Conservation (phyloP, 2,113 vertebrate species). For the Actenoides lindsayi region DNA sequence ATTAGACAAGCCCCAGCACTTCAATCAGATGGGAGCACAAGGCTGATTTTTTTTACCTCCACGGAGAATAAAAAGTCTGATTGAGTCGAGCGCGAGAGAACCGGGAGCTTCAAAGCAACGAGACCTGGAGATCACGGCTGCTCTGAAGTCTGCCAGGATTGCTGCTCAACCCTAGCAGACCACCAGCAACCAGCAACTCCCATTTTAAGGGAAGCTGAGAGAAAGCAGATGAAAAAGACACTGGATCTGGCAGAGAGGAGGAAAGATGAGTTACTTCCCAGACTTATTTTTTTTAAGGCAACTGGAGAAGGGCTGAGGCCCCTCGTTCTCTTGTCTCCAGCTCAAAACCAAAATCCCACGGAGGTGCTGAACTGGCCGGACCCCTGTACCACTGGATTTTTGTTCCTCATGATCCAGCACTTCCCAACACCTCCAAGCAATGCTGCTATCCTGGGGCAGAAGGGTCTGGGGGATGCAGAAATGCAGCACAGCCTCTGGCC, state of each 20-base stretch:
- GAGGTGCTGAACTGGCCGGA: rapidly evolving
- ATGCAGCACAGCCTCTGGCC: too few relatives aligned
- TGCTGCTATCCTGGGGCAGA: too few relatives aligned
- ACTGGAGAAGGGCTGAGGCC: not conserved
- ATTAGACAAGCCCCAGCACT: slow-evolving; percentile 57
- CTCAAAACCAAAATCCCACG: not conserved
- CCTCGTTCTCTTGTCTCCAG: not conserved
- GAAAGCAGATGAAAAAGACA: not conserved
- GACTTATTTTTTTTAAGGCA: not conserved
- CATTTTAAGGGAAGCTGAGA: not conserved
- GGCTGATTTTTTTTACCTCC: slow-evolving; percentile 5
- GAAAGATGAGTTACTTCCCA: not conserved
- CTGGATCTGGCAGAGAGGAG: not conserved
- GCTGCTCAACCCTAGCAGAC: not conserved
- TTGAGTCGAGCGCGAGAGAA: not conserved
- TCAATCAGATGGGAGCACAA: slow-evolving; percentile 30
- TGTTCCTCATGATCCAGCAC: too few relatives aligned
- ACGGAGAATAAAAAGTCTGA: not conserved
- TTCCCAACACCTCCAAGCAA: too few relatives aligned
- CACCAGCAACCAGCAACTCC: not conserved
- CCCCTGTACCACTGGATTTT: too few relatives aligned
- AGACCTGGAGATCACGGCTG: not conserved
- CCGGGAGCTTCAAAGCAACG: not conserved
- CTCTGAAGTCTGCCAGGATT: not conserved
- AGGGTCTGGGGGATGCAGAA: too few relatives aligned